Conservation (phyloP, 2,888 invertebrate species). For the Dynastes maya region DNA sequence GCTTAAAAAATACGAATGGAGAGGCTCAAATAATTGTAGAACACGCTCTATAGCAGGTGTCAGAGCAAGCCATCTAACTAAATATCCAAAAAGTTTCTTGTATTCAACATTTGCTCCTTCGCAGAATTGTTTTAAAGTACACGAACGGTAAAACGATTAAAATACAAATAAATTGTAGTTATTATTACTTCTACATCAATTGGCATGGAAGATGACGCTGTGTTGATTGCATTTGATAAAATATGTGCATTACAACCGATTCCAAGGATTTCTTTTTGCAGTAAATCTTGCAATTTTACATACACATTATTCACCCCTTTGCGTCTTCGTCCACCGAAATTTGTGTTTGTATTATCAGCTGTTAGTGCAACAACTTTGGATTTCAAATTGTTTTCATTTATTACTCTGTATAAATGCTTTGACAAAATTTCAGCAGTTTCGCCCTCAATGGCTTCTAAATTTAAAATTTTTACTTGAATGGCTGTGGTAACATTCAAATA, state of each 20-base stretch:
- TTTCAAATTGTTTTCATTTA: no score
- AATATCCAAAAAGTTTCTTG: slow-evolving; percentile 4
- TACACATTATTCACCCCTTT: not conserved
- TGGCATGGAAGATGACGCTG: not conserved
- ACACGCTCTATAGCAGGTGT: slow-evolving; percentile 19
- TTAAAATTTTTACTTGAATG: not conserved
- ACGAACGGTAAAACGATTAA: not conserved
- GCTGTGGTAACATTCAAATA: not conserved
- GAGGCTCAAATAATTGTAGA: no score
- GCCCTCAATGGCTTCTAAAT: slow-evolving; percentile 13
- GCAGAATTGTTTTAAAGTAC: not conserved
- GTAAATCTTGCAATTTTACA: not conserved
- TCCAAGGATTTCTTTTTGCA: not conserved
- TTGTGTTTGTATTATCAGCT: not conserved
- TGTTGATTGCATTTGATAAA: slow-evolving; percentile 2
- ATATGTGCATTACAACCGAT: not conserved
- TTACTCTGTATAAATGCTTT: no score
- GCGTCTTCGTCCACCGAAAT: not conserved
- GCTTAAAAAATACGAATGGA: slow-evolving; percentile 46
- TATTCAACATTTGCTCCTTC: not conserved
- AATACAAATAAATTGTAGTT: slow-evolving; percentile 14
- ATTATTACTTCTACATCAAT: slow-evolving; percentile 10
- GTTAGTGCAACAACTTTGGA: slow-evolving; percentile 6
- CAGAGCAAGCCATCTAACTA: slow-evolving; percentile 44
- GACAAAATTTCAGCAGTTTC: slow-evolving; percentile 2